A percentile compares a stretch with the other conserved stretches of the same genome.
These are phyloP conservation scores for Melieria picta DNA, from an alignment of 2,888 invertebrate genomes.

Conservation along the genomic window DNA sequence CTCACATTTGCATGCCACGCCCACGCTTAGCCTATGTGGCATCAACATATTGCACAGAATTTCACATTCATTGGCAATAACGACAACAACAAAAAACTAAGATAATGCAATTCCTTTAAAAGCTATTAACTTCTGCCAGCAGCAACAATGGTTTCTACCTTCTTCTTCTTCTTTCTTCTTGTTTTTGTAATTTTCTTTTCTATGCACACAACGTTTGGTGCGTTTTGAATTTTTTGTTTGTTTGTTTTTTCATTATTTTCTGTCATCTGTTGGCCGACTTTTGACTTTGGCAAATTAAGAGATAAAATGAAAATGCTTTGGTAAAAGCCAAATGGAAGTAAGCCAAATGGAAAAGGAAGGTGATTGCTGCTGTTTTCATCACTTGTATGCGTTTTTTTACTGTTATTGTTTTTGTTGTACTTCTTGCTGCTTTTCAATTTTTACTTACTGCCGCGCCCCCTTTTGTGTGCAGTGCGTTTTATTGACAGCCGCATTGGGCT, in stretches of 20 bases:
- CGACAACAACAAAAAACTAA: no score
- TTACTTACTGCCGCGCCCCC: neutral
- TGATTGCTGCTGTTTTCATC: neutral
- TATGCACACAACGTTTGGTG: neutral
- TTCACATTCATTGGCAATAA: no score
- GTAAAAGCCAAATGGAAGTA: neutral
- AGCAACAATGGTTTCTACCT: neutral
- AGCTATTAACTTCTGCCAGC: neutral
- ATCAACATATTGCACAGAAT: no score
- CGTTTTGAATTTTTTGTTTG: neutral
- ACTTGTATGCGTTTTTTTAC: neutral
- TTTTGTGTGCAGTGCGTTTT: no score
- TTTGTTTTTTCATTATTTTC: constrained; percentile 7
- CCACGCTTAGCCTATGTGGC: no score
- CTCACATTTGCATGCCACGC: no score
- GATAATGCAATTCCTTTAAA: no score
- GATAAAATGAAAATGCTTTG: neutral
- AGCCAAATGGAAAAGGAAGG: neutral
- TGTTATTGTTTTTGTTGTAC: neutral
- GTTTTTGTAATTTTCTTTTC: neutral
- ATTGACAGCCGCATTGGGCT: no score
- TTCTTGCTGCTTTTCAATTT: neutral
- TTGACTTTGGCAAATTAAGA: constrained; percentile 6
- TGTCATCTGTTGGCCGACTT: constrained; percentile 13
- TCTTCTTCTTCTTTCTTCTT: neutral